Percentiles rank a stretch among this genome's conserved stretches.
Conservation (phyloP, 1,140 invertebrate genomes). For the Bursaphelenchus mucronatus region DNA sequence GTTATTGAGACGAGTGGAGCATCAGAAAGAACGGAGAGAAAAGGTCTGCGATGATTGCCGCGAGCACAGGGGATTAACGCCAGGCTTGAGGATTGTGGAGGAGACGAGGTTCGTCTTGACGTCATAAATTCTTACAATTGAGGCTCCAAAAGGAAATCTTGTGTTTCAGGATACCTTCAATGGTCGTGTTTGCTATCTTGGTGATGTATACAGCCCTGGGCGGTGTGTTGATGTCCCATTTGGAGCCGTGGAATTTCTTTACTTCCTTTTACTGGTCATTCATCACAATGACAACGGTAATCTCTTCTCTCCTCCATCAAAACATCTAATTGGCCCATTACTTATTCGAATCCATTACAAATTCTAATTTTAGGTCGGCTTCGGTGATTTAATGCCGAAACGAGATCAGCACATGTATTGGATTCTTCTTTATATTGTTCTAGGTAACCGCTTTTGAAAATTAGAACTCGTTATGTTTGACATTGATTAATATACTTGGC, state of each 20-base stretch:
- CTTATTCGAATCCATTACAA: too few relatives aligned
- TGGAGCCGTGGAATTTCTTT: slow-evolving; percentile 60
- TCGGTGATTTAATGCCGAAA: slow-evolving; percentile 59
- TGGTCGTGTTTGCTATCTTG: slow-evolving; percentile 56
- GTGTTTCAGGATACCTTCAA: slow-evolving; percentile 52
- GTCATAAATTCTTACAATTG: slow-evolving; percentile 1
- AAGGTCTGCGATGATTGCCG: slow-evolving; percentile 55
- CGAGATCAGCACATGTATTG: slow-evolving; percentile 59
- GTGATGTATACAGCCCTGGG: slow-evolving; percentile 58
- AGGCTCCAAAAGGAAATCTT: not conserved
- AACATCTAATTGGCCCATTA: not conserved
- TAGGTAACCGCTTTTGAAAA: slow-evolving; percentile 47
- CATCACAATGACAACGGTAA: slow-evolving; percentile 60
- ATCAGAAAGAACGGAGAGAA: slow-evolving; percentile 33
- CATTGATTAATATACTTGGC: not conserved
- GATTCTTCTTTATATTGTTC: slow-evolving; percentile 59
- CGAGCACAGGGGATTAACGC: slow-evolving; percentile 40
- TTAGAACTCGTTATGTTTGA: slow-evolving; percentile 61
- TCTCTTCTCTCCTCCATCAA: not conserved
- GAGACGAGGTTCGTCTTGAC: slow-evolving; percentile 41
- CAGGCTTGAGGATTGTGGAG: slow-evolving; percentile 52
- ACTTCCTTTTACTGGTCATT: slow-evolving; percentile 61
- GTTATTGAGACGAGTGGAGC: slow-evolving; percentile 26
- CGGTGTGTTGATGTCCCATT: slow-evolving; percentile 58
- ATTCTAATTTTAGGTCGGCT: slow-evolving; percentile 50